Evolutionary conservation across 2,797 vertebrate genomes (phyloP).

Genomic region (Acanthornis magna): DNA sequence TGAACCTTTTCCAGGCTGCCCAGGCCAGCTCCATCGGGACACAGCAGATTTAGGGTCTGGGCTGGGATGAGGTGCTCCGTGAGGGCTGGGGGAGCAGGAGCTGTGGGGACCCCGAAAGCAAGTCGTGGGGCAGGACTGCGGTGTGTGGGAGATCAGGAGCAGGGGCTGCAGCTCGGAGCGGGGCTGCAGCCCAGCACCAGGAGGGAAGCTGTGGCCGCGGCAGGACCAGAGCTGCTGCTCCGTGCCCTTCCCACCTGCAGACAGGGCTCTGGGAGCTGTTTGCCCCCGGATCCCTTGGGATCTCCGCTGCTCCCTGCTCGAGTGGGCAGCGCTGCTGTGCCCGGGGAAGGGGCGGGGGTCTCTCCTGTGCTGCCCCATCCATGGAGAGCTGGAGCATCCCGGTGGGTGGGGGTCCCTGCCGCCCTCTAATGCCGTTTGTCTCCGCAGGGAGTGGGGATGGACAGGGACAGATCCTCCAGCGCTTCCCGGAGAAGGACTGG

Average conservation of each 20-base stretch:
- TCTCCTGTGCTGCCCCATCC: neutral
- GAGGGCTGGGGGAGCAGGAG: neutral
- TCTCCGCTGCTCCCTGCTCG: neutral
- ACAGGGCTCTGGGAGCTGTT: neutral
- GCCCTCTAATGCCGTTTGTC: neutral
- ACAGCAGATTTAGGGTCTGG: neutral
- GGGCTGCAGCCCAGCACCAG: rapidly evolving
- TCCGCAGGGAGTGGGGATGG: neutral
- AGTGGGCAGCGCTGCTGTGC: neutral
- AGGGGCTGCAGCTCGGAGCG: neutral
- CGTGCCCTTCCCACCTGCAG: rapidly evolving
- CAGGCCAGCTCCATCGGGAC: neutral
- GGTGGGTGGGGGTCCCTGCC: neutral
- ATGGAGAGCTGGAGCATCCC: neutral
- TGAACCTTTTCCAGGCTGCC: neutral
- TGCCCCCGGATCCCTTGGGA: neutral
- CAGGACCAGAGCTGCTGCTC: neutral
- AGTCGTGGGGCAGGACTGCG: rapidly evolving
- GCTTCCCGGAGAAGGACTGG: conserved; percentile 28
- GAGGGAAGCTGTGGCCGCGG: neutral
- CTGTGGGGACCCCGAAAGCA: rapidly evolving
- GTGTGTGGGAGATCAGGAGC: neutral
- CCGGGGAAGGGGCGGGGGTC: neutral
- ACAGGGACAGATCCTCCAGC: conserved; percentile 3
- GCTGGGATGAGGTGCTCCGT: no score